Evolutionary conservation across 2,113 vertebrate species (phyloP).

Genomic region (Candoia aspera): DNA sequence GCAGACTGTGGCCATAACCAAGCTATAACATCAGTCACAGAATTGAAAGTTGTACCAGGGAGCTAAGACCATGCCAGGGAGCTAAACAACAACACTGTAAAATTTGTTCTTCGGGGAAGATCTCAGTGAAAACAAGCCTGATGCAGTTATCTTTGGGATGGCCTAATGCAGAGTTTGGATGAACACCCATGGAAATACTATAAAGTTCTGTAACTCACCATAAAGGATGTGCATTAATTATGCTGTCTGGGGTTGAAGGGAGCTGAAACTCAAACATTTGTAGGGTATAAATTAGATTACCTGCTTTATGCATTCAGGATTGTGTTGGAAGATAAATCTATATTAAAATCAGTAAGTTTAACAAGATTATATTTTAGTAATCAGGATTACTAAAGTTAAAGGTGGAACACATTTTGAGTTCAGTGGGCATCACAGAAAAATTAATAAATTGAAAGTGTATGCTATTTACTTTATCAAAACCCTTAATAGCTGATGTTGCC

Average conservation of each 20-base stretch:
- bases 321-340: neutral
- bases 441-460: neutral
- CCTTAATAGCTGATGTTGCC: neutral
- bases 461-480: neutral
- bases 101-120: neutral
- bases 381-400: slow-evolving; percentile 1
- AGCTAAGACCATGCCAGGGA: neutral
- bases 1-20: neutral
- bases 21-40: neutral
- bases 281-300: neutral
- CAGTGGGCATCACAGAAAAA: neutral
- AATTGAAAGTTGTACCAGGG: neutral
- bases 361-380: neutral
- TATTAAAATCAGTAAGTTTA: neutral
- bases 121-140: neutral
- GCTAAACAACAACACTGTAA: neutral
- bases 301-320: neutral
- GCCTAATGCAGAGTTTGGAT: neutral
- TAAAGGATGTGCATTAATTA: neutral
- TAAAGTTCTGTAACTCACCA: neutral
- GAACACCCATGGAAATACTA: neutral
- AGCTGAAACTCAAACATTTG: neutral
- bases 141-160: neutral
- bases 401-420: neutral
- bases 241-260: neutral